These are phyloP conservation scores for Pitangus sulphuratus DNA, from an alignment of 2,797 vertebrate species.

Conservation along the genomic window DNA sequence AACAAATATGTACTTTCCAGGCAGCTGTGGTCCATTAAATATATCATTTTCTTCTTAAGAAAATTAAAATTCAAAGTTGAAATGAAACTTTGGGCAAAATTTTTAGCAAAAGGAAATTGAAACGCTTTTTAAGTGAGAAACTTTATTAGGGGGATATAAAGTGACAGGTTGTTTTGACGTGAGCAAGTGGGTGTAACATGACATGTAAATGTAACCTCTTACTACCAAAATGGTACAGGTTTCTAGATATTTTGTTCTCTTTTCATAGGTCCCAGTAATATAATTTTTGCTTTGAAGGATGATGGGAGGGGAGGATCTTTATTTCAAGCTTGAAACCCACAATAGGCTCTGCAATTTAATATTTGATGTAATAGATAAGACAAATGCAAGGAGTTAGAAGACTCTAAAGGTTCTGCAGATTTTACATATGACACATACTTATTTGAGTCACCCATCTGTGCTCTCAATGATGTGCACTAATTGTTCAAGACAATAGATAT, in stretches of 20 bases:
- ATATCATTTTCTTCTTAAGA: constrained; percentile 66
- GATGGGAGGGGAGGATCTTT: not conserved
- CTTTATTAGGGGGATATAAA: not conserved
- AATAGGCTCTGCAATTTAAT: not conserved
- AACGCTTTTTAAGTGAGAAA: not conserved
- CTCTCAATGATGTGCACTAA: not conserved
- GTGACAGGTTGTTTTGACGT: not conserved
- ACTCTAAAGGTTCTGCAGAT: constrained; percentile 26
- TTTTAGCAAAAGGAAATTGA: not conserved
- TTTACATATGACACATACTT: constrained; percentile 4
- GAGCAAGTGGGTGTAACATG: not conserved
- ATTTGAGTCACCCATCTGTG: not conserved
- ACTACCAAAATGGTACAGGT: not conserved
- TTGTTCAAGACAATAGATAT: not conserved
- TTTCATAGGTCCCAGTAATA: not conserved
- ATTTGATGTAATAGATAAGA: constrained; percentile 17
- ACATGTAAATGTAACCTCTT: not conserved
- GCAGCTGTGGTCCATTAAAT: constrained; percentile 54
- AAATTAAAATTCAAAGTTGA: constrained; percentile 60
- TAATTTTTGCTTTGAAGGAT: not conserved
- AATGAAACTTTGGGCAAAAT: not conserved
- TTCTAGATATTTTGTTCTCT: not conserved
- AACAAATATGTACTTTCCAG: constrained; percentile 47
- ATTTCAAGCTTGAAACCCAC: not conserved
- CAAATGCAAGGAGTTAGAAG: constrained; percentile 40